A percentile compares a stretch with the other conserved stretches of the same genome.
phyloP scores from a whole-genome alignment of 2,888 invertebrate species.

The Hydraecia micacea region DNA sequence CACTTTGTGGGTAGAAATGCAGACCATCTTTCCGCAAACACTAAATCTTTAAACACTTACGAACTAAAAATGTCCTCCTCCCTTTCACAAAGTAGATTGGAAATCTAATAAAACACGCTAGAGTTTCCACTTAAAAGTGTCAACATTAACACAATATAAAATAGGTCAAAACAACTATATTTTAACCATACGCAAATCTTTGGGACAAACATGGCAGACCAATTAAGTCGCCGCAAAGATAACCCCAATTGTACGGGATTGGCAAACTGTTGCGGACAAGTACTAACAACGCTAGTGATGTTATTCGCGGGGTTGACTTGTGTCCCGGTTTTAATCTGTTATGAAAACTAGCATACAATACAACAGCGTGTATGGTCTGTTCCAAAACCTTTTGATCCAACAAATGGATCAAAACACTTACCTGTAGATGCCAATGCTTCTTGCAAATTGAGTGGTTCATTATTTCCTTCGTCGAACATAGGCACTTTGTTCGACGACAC shows the following conservation, averaged over 20 bases:
- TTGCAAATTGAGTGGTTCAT: too few relatives aligned
- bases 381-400: not conserved
- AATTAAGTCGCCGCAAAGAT: constrained; percentile 69
- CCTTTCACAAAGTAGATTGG: not conserved
- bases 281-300: constrained; percentile 57
- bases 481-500: too few relatives aligned
- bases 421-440: too few relatives aligned
- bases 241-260: constrained; percentile 65
- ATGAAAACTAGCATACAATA: not conserved
- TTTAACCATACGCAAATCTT: constrained; percentile 64
- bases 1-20: too few relatives aligned
- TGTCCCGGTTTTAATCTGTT: not conserved
- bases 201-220: constrained; percentile 59
- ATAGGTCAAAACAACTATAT: constrained; percentile 51
- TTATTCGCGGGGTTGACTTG: not conserved
- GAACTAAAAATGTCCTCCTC: not conserved
- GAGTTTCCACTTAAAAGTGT: constrained; percentile 3
- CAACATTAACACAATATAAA: constrained; percentile 28
- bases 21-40: not conserved
- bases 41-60: not conserved
- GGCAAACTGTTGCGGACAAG: constrained; percentile 61
- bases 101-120: not conserved
- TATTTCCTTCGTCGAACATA: too few relatives aligned
- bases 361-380: not conserved
- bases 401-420: too few relatives aligned